Evolutionary conservation across 92 coral and sea anemone species (phyloP).

Genomic region (Isaurus tuberculatus): DNA sequence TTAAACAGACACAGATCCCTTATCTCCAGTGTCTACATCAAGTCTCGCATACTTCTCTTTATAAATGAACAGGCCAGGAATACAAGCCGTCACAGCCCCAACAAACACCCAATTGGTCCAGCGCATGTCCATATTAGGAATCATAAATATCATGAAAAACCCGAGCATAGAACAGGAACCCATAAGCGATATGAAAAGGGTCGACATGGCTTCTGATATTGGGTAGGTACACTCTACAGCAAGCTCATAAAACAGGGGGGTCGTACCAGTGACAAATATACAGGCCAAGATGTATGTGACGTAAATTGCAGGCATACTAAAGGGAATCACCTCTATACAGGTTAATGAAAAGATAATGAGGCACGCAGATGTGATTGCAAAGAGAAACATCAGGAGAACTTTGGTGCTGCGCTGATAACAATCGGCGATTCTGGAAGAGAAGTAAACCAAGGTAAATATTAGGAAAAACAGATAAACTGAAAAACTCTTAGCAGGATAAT

Average conservation of each 20-base stretch:
- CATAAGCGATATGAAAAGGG: conserved; percentile 36
- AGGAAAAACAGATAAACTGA: neutral
- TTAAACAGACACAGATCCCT: neutral
- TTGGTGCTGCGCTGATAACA: conserved; percentile 59
- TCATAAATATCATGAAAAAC: conserved; percentile 60
- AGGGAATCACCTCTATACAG: conserved; percentile 62
- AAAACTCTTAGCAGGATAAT: too few species aligned
- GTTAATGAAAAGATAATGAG: conserved; percentile 62
- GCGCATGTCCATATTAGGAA: conserved; percentile 52
- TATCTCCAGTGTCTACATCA: conserved; percentile 9
- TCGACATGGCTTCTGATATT: conserved; percentile 60
- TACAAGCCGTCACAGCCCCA: conserved; percentile 38
- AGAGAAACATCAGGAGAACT: conserved; percentile 47
- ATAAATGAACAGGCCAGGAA: conserved; percentile 56
- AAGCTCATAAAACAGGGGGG: conserved; percentile 68
- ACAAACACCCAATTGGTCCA: conserved; percentile 79
- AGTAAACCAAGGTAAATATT: neutral
- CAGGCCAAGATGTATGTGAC: conserved; percentile 53
- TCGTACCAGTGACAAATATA: conserved; percentile 55
- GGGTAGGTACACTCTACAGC: conserved; percentile 72
- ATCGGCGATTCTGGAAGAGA: conserved; percentile 59
- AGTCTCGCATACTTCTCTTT: conserved; percentile 57
- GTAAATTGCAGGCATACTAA: conserved; percentile 55
- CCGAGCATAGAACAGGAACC: conserved; percentile 26
- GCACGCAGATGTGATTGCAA: conserved; percentile 36